Evolutionary conservation across 2,113 vertebrate species (phyloP), one percentile per base, ranked within the genome.

Genomic region (Rhadina sibilatrix): DNA sequence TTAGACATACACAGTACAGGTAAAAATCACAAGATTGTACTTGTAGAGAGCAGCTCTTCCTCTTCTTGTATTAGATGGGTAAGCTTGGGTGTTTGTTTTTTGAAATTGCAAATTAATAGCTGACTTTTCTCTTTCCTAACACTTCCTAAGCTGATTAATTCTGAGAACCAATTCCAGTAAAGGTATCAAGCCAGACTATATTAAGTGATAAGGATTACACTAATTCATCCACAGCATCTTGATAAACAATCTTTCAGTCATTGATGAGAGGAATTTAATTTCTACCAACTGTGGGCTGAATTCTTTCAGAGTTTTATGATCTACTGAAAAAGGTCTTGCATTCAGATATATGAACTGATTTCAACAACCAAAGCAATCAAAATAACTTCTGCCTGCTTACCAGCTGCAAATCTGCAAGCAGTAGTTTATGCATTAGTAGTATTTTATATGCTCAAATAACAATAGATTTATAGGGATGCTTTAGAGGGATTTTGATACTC

Each of bases 71-170:
- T 91, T 87, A 70, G 14, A 76, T 52, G 7, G 8, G 22, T 1
- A 27, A 42, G 24, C 18, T 56, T 14, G 21, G 20, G 13, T 5
- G 12, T 9, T 65, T n/a, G n/a, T 44, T 72, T 49, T 61, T 78
- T 28, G 0, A 42, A 87, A 89, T 35, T 64, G 13, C 25, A 85
- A 87, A 47, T 44, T 66, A 93, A 80, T 61, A 93, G 89, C 77
- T 82, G 87, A 65, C 52, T 72, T 90, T 91, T 95, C 25, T 83
- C 54, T 94, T 96, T 50, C 50, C 69, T 95, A 95, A 79, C 59
- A 88, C 92, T 87, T 94, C 65, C 77, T 97, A 96, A 97, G 87
- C 83, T 96, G 94, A 94, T 97, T 97, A 96, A 96, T 96, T 97
- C 92, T 83, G 85, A 94, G 66, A 95, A 97, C 68, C 68, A 94